Evolutionary conservation across 2,888 invertebrate genomes (phyloP).

Genomic region (Erpobdella octoculata): DNA sequence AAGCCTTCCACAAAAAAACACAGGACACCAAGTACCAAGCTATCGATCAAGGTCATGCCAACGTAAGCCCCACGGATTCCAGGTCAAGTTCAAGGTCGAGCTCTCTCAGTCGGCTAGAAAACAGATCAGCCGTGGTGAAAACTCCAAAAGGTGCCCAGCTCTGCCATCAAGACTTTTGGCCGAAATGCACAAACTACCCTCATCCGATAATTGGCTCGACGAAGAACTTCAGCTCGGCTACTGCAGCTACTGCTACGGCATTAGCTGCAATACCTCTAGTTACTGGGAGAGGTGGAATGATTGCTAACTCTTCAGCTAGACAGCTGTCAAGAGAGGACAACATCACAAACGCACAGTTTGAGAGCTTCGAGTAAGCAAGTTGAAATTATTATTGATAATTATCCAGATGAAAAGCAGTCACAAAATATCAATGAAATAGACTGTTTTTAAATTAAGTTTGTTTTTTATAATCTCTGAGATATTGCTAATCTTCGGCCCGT

Average conservation of each 20-base stretch:
- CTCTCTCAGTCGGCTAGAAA: background rate
- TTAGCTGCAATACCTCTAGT: background rate
- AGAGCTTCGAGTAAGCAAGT: constrained; percentile 31
- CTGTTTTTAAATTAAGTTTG: too few species aligned
- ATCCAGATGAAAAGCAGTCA: too few species aligned
- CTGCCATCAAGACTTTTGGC: constrained; percentile 29
- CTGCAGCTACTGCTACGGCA: background rate
- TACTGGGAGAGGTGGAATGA: background rate
- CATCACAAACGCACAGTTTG: constrained; percentile 29
- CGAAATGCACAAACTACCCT: constrained; percentile 7
- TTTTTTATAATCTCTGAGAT: too few species aligned
- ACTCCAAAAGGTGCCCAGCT: constrained; percentile 28
- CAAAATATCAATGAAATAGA: too few species aligned
- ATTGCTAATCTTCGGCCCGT: too few species aligned
- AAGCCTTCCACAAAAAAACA: constrained; percentile 22
- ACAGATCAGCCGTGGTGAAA: constrained; percentile 14
- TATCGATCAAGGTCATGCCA: constrained; percentile 21
- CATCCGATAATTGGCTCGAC: constrained; percentile 5
- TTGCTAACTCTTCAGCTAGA: background rate
- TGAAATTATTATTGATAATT: too few species aligned
- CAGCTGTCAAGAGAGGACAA: constrained; percentile 12
- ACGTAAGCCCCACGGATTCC: constrained; percentile 19
- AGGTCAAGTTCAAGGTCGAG: constrained; percentile 21
- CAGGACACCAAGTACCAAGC: constrained; percentile 31
- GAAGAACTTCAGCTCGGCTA: constrained; percentile 6